Conservation (phyloP, 2,888 invertebrate genomes). For the Poecilobothrus nobilitatus region DNA sequence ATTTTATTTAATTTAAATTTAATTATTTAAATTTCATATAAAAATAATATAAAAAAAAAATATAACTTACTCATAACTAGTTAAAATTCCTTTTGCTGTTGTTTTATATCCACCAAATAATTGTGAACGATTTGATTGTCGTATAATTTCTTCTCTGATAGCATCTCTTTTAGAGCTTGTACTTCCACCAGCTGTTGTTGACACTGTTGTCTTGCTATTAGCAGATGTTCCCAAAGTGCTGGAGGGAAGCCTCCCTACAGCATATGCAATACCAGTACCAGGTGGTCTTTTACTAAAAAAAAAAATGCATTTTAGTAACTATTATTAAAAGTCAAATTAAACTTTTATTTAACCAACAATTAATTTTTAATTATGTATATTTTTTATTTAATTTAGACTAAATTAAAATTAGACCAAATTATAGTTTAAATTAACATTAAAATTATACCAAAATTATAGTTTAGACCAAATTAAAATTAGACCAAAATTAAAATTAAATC, state of each 20-base stretch:
- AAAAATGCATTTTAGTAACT: background rate
- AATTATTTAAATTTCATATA: no score
- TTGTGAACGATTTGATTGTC: conserved; percentile 17
- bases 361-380: no score
- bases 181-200: conserved; percentile 22
- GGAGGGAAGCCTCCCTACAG: conserved; percentile 35
- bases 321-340: no score
- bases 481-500: no score
- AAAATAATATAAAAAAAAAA: background rate
- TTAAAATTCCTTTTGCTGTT: conserved; percentile 19
- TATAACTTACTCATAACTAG: conserved; percentile 20
- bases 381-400: no score
- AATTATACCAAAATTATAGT: no score
- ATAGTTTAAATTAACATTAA: no score
- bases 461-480: no score
- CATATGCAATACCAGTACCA: conserved; percentile 41
- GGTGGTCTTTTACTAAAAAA: conserved; percentile 26
- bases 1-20: no score
- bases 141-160: conserved; percentile 1
- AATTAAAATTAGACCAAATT: no score
- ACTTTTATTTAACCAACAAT: no score
- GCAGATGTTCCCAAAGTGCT: conserved; percentile 31
- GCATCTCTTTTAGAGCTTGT: conserved; percentile 18
- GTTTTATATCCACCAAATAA: conserved; percentile 19
- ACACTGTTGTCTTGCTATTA: conserved; percentile 28